A percentile compares a stretch with the other conserved stretches of the same genome.
These are phyloP conservation scores for Onychostruthus taczanowskii DNA, from an alignment of 2,113 vertebrate species.

Conservation along the genomic window DNA sequence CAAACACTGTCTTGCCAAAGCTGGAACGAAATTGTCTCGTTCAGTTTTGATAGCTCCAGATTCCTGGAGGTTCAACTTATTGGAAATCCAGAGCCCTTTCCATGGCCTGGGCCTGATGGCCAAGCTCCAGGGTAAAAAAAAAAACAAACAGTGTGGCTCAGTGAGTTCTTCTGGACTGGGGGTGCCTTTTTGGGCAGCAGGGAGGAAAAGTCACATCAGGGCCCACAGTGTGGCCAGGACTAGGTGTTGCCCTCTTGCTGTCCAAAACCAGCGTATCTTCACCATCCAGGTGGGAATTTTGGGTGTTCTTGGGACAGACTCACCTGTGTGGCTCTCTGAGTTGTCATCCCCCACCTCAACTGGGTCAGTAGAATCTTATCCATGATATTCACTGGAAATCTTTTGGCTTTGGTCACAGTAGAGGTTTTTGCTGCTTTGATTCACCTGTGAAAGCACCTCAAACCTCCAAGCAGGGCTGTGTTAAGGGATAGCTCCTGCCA, in stretches of 20 bases:
- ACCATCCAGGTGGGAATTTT: not conserved
- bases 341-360: fast-evolving
- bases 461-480: not conserved
- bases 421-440: not conserved
- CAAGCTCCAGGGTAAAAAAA: not conserved
- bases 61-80: conserved; percentile 33
- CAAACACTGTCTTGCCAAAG: not conserved
- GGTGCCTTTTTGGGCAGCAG: not conserved
- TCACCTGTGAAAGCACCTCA: not conserved
- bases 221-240: not conserved
- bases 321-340: not conserved
- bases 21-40: not conserved
- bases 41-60: not conserved
- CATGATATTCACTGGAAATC: not conserved
- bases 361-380: not conserved
- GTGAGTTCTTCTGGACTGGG: not conserved
- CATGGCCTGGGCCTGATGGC: not conserved
- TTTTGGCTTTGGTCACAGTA: not conserved
- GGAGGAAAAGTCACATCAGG: not conserved
- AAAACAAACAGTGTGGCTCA: not conserved
- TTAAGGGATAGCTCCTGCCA: not conserved
- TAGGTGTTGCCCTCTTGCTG: not conserved
- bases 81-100: conserved; percentile 39
- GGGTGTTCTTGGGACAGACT: not conserved
- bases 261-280: not conserved